Evolutionary conservation across 1,140 invertebrate species (phyloP), one percentile per base, ranked within the genome.

Genomic region (Oreohelix idahoensis): DNA sequence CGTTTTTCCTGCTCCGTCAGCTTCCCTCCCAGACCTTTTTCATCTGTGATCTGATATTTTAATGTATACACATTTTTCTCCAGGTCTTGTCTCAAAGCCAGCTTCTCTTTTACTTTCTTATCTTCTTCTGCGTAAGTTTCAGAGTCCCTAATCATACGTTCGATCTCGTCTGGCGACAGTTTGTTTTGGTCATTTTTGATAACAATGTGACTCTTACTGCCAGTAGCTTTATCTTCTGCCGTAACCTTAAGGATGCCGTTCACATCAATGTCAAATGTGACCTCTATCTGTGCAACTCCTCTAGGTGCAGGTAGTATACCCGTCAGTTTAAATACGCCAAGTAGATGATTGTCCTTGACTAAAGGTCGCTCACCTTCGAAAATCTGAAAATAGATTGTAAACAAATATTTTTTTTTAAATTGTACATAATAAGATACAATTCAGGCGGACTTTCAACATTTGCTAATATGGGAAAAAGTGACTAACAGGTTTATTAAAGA

Each of bases 181-280:
- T 98, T 94, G 93, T 99, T 99, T 92, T 99, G 97, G 90, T 99
- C 98, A 88, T 99, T 99, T 83, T 98, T 99, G 89, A 99, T 99
- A 77, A 98, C 97, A 90, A 99, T 99, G 93, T 99, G 98, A 91
- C 99, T 97, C 85, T 98, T 96, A 93, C 98, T 99, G 79, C 98
- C 98, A 80, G 98, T 99, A 45, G 98, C 98, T 93, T 99, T 99
- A 91, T 99, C 98, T 93, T 99, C 98, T 35, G 98, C 98, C 32
- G 97, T 97, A 8, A 92, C 92, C 93, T 96, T 96, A 17, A 99
- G 94, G 90, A 99, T 99, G 93, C 98, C 98, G 91, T 99, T 99
- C 66, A 98, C 98, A 90, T 99, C 98, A 88, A 99, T 99, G 93
- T 99, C 98, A 90, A 99, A 99, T 0, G 98, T 99, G 1, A 99